Conservation (phyloP, 2,113 vertebrate genomes). For the Cebidichthys violaceus region DNA sequence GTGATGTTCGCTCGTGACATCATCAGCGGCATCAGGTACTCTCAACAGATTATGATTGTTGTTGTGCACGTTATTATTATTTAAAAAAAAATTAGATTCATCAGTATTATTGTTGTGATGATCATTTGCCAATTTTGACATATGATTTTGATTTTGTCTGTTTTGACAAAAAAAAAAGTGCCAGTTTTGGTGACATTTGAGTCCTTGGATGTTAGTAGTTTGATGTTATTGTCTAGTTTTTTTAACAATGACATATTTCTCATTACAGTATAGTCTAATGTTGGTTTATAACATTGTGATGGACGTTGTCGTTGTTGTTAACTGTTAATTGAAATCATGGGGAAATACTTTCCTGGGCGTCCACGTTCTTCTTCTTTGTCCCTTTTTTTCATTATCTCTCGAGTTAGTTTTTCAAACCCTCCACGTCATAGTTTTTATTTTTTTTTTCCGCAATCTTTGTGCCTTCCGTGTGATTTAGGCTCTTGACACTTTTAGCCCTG, state of each 20-base stretch:
- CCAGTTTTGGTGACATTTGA: background rate
- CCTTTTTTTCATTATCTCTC: background rate
- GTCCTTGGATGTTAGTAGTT: background rate
- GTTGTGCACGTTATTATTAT: too few species aligned
- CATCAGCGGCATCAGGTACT: background rate
- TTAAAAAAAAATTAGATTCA: too few species aligned
- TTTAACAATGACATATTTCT: background rate
- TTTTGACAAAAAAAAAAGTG: background rate
- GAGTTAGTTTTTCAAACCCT: background rate
- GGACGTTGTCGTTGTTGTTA: background rate
- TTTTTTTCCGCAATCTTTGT: background rate
- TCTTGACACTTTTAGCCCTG: background rate
- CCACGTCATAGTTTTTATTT: background rate
- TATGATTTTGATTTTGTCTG: background rate
- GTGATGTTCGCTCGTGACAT: slow-evolving; percentile 17
- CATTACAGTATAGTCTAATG: background rate
- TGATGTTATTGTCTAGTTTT: background rate
- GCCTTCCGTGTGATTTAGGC: background rate
- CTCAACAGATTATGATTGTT: too few species aligned
- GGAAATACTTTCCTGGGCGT: background rate
- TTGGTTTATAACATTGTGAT: background rate
- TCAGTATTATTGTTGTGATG: background rate
- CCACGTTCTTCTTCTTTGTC: background rate
- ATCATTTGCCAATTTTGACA: background rate
- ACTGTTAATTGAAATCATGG: background rate